Conservation (phyloP, 2,797 vertebrate species). For the Tapera naevia region DNA sequence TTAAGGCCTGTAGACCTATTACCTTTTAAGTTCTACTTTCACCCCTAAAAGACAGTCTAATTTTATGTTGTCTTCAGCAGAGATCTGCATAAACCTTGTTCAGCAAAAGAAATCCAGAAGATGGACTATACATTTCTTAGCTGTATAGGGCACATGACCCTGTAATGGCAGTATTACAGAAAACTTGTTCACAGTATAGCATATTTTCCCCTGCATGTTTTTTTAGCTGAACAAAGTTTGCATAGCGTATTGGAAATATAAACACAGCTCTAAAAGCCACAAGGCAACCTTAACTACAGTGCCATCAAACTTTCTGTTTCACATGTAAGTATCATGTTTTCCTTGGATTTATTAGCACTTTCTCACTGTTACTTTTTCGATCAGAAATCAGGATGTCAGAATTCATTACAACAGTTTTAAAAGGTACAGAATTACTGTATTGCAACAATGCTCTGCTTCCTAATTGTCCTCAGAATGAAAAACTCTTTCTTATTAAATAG, state of each 20-base stretch:
- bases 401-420: neutral
- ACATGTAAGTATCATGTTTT: conserved; percentile 45
- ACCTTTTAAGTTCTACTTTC: neutral
- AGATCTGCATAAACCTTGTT: neutral
- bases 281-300: conserved; percentile 7
- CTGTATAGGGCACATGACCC: neutral
- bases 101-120: neutral
- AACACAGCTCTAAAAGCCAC: conserved; percentile 40
- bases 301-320: conserved; percentile 25
- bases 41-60: neutral
- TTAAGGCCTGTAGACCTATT: neutral
- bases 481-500: neutral
- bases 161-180: neutral
- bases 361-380: conserved; percentile 53
- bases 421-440: neutral
- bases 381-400: conserved; percentile 8
- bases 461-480: conserved; percentile 12
- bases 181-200: neutral
- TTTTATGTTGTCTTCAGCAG: neutral
- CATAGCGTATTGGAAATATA: conserved; percentile 48
- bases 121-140: neutral
- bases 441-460: neutral
- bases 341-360: conserved; percentile 44
- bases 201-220: neutral
- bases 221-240: conserved; percentile 42